These are phyloP conservation scores for Arctopsyche grandis DNA, from an alignment of 1,140 invertebrate genomes.

Conservation along the genomic window DNA sequence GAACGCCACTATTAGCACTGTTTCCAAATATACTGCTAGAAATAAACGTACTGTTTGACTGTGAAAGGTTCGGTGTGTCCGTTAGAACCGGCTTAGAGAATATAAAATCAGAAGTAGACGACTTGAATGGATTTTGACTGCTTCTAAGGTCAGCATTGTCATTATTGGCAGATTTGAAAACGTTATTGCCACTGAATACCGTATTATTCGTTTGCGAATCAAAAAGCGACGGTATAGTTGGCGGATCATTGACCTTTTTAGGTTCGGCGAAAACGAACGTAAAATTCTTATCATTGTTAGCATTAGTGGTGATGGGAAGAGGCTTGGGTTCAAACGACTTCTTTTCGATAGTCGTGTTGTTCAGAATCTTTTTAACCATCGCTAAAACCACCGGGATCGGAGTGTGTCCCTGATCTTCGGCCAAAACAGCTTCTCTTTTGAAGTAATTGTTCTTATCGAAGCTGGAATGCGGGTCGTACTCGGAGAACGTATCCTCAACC, in stretches of 20 bases:
- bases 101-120: constrained; percentile 42
- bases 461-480: constrained; percentile 72
- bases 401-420: constrained; percentile 66
- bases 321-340: not conserved
- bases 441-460: constrained; percentile 73
- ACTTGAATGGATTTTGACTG: constrained; percentile 28
- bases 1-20: not conserved
- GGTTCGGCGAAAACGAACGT: constrained; percentile 50
- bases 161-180: constrained; percentile 34
- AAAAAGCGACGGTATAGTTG: not conserved
- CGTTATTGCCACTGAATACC: not conserved
- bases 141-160: constrained; percentile 9
- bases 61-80: not conserved
- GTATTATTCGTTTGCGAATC: not conserved
- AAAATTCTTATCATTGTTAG: not conserved
- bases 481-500: constrained; percentile 65
- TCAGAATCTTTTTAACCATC: constrained; percentile 59
- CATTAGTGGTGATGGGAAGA: not conserved
- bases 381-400: constrained; percentile 62
- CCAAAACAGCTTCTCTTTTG: constrained; percentile 65
- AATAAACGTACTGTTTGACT: not conserved
- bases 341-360: constrained; percentile 54
- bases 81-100: constrained; percentile 49
- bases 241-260: constrained; percentile 3
- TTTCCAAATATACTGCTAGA: not conserved